Conservation (phyloP, 2,797 vertebrate species). For the Bucorvus abyssinicus region DNA sequence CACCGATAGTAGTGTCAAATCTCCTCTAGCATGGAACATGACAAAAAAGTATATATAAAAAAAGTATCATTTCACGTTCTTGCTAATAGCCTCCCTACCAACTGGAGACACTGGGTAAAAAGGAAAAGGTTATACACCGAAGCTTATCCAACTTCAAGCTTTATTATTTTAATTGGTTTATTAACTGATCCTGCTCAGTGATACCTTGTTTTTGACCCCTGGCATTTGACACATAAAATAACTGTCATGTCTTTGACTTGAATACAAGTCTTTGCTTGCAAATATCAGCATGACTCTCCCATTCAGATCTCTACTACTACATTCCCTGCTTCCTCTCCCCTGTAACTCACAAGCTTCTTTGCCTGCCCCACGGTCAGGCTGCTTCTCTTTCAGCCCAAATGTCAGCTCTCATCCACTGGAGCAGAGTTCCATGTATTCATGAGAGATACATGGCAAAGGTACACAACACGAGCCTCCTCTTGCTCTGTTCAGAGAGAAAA, state of each 20-base stretch:
- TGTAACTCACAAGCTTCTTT: background rate
- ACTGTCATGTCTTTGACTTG: background rate
- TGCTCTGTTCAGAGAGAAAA: background rate
- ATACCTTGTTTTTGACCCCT: background rate
- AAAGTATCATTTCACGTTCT: background rate
- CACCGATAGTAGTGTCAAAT: background rate
- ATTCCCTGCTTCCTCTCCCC: background rate
- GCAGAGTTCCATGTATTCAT: background rate
- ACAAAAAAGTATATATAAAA: background rate
- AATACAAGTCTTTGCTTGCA: background rate
- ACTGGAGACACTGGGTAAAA: background rate
- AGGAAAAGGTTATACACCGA: background rate
- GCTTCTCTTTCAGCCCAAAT: background rate
- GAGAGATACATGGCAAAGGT: accelerated
- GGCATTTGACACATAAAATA: background rate
- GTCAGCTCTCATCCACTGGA: background rate
- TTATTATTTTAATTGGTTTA: background rate
- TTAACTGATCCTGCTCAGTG: background rate
- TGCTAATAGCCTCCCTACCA: background rate
- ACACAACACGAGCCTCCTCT: background rate
- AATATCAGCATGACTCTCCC: background rate
- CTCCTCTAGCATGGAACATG: background rate
- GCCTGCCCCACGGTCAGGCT: background rate
- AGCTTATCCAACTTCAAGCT: background rate
- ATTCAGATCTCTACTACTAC: background rate